These are phyloP conservation scores for Caenorhabditis uteleia DNA, from an alignment of 2,888 invertebrate species.

Conservation along the genomic window DNA sequence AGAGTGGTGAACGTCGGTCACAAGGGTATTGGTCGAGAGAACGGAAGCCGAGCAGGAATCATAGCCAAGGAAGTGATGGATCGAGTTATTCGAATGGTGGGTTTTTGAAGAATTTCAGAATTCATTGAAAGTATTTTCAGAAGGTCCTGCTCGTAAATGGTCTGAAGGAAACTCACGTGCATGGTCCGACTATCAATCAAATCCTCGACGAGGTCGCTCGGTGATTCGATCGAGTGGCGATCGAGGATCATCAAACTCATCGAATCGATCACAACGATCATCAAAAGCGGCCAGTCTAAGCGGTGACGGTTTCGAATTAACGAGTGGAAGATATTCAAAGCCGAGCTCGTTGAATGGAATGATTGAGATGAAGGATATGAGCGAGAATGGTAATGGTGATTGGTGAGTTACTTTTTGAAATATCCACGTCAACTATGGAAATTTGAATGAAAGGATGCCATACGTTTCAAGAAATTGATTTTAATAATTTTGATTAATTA, in stretches of 20 bases:
- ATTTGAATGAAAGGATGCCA: too few species aligned
- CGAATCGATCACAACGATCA: conserved; percentile 8
- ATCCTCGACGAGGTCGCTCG: conserved; percentile 2
- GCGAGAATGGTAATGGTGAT: conserved; percentile 3
- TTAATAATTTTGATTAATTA: too few species aligned
- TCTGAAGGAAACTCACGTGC: background rate
- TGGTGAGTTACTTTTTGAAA: too few species aligned
- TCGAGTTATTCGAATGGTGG: too few species aligned
- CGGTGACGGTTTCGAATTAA: background rate
- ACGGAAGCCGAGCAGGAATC: too few species aligned
- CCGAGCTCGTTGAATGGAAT: background rate
- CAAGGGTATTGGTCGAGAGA: too few species aligned
- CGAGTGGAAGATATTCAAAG: background rate
- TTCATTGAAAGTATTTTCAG: conserved; percentile 16
- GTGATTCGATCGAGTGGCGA: conserved; percentile 1
- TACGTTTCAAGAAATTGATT: too few species aligned
- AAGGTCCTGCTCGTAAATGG: conserved; percentile 12
- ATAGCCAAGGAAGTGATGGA: too few species aligned
- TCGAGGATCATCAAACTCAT: conserved; percentile 17
- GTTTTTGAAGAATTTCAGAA: background rate
- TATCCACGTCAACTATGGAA: too few species aligned
- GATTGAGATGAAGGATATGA: background rate
- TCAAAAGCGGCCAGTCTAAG: conserved; percentile 11
- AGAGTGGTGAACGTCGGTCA: too few species aligned
- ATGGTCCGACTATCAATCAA: background rate